phyloP scores from a whole-genome alignment of 2,888 invertebrate species.

The Drosophila hawaiiensis region DNA sequence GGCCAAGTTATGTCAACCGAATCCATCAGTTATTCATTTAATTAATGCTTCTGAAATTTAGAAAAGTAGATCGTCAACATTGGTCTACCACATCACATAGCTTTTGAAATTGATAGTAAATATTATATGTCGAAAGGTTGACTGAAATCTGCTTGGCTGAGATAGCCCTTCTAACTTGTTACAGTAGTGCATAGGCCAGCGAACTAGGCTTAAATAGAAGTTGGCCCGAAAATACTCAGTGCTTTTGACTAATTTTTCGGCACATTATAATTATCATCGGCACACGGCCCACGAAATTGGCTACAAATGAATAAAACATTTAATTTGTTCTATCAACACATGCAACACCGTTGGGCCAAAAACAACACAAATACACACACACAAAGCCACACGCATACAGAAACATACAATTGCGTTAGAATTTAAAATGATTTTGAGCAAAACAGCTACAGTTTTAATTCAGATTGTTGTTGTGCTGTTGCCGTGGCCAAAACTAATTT shows the following conservation, averaged over 20 bases:
- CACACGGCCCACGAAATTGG: conserved; percentile 11
- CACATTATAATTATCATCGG: not conserved
- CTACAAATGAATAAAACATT: conserved; percentile 69
- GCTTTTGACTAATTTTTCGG: not conserved
- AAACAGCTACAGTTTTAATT: conserved; percentile 46
- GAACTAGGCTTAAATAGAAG: not conserved
- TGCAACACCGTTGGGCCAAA: conserved; percentile 25
- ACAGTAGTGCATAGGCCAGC: not conserved
- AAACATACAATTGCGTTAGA: conserved; percentile 9
- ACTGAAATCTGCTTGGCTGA: not conserved
- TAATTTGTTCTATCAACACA: conserved; percentile 66
- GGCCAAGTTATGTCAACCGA: not conserved
- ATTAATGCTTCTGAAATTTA: not conserved
- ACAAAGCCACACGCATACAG: conserved; percentile 2
- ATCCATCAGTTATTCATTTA: not conserved
- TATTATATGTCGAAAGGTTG: not conserved
- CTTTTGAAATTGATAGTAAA: not conserved
- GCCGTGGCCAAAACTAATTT: conserved; percentile 74
- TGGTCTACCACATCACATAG: too few species aligned
- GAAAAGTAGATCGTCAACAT: not conserved
- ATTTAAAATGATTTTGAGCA: conserved; percentile 48
- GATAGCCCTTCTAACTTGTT: not conserved
- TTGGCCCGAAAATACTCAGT: not conserved
- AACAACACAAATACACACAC: conserved; percentile 11
- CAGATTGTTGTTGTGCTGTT: conserved; percentile 29